Evolutionary conservation across 2,797 vertebrate genomes (phyloP).

Genomic region (Botia almorhae): DNA sequence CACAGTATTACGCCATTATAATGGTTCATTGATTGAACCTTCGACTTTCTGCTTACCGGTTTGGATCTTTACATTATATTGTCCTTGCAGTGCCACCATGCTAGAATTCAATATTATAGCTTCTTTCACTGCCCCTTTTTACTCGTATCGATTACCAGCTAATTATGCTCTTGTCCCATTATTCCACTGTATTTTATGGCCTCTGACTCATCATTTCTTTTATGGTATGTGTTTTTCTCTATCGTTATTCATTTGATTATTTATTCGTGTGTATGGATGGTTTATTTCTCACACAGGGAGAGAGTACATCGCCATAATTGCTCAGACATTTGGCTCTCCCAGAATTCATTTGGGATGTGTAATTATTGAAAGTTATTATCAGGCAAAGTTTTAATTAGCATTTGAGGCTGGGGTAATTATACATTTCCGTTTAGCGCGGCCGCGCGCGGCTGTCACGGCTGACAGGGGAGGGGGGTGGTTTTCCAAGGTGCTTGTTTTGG

Average conservation of each 20-base stretch:
- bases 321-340: conserved; percentile 58
- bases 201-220: neutral
- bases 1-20: too few relatives aligned
- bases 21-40: too few relatives aligned
- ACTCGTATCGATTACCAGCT: neutral
- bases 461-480: conserved; percentile 49
- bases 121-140: neutral
- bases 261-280: conserved; percentile 34
- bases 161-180: neutral
- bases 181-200: conserved; percentile 16
- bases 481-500: conserved; percentile 30
- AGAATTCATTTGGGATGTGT: conserved; percentile 72
- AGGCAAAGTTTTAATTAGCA: conserved; percentile 75
- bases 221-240: neutral
- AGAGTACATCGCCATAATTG: conserved; percentile 70
- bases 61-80: neutral
- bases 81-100: neutral
- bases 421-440: conserved; percentile 67
- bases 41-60: too few relatives aligned
- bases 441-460: conserved; percentile 49
- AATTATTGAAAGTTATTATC: conserved; percentile 81
- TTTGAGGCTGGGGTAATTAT: conserved; percentile 75
- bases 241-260: neutral
- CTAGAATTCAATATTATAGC: neutral
- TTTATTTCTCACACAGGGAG: conserved; percentile 45